Evolutionary conservation across 2,113 vertebrate species (phyloP).

Genomic region (Apteryx owenii): DNA sequence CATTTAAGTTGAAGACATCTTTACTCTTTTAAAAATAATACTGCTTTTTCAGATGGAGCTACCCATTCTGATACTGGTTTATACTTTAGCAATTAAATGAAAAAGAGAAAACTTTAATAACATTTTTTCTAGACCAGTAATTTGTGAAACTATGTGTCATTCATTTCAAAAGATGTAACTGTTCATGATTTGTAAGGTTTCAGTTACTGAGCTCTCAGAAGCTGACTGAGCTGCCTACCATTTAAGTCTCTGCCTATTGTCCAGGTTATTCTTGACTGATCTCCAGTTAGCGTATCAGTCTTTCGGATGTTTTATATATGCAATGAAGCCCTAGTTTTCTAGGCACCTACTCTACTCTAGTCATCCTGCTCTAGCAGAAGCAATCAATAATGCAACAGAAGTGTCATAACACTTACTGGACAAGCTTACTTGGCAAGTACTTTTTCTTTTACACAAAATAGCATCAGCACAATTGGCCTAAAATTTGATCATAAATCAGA

Average conservation of each 20-base stretch:
- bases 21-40: neutral
- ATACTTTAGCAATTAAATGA: neutral
- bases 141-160: neutral
- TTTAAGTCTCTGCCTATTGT: neutral
- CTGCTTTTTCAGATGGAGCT: neutral
- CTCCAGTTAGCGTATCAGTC: neutral
- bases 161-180: neutral
- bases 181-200: neutral
- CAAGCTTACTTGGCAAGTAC: neutral
- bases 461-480: neutral
- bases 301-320: neutral
- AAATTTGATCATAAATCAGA: neutral
- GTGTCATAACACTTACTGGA: neutral
- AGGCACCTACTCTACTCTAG: neutral
- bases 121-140: neutral
- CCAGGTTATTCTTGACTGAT: neutral
- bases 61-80: neutral
- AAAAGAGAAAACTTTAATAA: rapidly evolving
- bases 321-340: neutral
- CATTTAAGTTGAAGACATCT: neutral
- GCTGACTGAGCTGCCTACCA: neutral
- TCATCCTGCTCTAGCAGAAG: neutral
- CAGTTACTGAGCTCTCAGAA: neutral
- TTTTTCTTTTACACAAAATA: neutral
- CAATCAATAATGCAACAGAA: too few relatives aligned